Base-by-base conservation (phyloP, 2,797 vertebrate genomes). In the Sphenopsis melanotis region DNA sequence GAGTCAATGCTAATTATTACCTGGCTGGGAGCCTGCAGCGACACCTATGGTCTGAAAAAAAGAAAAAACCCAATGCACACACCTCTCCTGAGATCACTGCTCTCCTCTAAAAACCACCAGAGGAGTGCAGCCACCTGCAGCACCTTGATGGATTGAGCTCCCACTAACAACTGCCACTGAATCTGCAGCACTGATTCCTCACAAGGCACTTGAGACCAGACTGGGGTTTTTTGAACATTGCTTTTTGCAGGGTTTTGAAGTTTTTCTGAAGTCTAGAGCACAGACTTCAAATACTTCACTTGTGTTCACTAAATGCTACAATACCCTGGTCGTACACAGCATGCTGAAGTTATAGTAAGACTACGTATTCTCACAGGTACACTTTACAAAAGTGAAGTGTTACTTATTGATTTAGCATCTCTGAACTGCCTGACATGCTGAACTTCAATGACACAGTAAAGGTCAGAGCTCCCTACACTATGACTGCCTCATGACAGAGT, bases 351-450 rank as follows among this genome's bases (percentile, higher is more conserved):
- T 65, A 19, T 2, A 34, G 36, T 46, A 69, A 66, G 14, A 22
- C 36, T 36, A 10, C 10, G 36, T 24, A 44, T 39, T 91, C 60
- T 87, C 36, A 4, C 6, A 66, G 52, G 49, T 41, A 55, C 34
- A 10, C 29, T 41, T 70, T 2, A 56, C 18, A 63, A 6, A 68
- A 77, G 6, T 34, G 23, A 72, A 81, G 57, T 42, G 86, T 72
- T 52, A 41, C 32, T 76, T 85, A 93, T 11, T 89, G 68, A 90
- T 79, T 95, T 77, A 96, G 42, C 56, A 94, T 72, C 52, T 90
- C 91, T 42, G 63, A 95, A 87, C 36, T 60, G 82, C 53, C 69
- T 88, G 74, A 92, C 14, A 90, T 5, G 44, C 29, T 78, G 30
- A 95, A 63, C 63, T 93, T 57, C 36, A n/a, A 75, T 10, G 9